Conservation (phyloP, 2,797 vertebrate genomes). For the Atherinosoma microstoma region DNA sequence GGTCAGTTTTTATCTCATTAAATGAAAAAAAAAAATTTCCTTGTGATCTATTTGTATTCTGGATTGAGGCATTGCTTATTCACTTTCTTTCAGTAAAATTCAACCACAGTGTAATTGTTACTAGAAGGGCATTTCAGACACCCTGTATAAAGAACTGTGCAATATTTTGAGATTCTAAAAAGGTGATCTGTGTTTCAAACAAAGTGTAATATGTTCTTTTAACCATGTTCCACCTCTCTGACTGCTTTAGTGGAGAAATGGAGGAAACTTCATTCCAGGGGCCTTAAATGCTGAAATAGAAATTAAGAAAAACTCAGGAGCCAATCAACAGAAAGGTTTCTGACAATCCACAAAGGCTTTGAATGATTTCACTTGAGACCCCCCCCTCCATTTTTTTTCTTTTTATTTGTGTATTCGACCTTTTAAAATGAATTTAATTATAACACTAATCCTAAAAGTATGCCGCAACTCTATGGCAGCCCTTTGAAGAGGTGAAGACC, state of each 20-base stretch:
- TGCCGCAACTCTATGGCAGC: conserved; percentile 19
- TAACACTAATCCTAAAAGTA: conserved; percentile 27
- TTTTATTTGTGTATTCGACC: conserved; percentile 21
- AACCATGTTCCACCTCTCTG: neutral
- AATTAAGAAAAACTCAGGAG: neutral
- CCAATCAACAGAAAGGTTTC: conserved; percentile 3
- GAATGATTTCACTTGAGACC: conserved; percentile 10
- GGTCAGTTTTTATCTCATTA: neutral
- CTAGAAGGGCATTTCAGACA: neutral
- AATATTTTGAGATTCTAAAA: neutral
- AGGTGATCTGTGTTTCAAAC: too few relatives aligned
- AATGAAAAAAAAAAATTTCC: neutral
- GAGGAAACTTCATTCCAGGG: neutral
- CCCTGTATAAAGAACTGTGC: neutral
- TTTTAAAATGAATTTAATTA: conserved; percentile 41
- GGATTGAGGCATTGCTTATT: neutral
- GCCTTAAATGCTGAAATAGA: neutral
- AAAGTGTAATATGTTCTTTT: neutral
- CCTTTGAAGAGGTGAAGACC: conserved; percentile 45
- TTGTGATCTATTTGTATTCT: neutral
- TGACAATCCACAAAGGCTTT: conserved; percentile 1
- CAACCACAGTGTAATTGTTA: neutral
- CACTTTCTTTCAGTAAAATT: neutral
- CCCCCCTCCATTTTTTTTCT: neutral
- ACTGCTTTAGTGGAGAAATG: neutral